Base-by-base conservation (phyloP, 1,140 invertebrate species). In the Eubasilissa regina region DNA sequence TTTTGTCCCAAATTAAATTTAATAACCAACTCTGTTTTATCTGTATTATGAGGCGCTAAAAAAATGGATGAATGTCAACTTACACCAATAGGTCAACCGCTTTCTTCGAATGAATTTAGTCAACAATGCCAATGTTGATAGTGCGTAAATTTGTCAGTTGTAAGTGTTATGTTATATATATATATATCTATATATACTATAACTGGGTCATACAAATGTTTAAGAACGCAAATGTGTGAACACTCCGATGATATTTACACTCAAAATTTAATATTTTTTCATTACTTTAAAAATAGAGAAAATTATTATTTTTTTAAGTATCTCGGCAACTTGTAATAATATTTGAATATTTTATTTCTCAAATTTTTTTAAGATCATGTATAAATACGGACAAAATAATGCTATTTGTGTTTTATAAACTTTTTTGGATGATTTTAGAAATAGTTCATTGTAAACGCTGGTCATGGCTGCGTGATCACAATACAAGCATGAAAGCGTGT, bases 51-150 rank as follows among this genome's bases (percentile, higher is more conserved):
- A 35, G 25, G 25, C 6, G 25, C 25, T n/a, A n/a, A n/a, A n/a
- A n/a, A n/a, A n/a, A n/a, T n/a, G 25, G 1, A 58, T 58, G 17
- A 19, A 19, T 56, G n/a, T 3, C 21, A 15, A 58, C 17, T 58
- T 58, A 19, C 55, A 58, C 21, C 17, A 58, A 58, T 11, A 58
- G 55, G 17, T 10, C 55, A 58, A 15, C 55, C 45, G 55, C 55
- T 66, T 66, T 66, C 62, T 66, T 66, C 15, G 35, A 66, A 66
- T 43, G 62, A 66, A 66, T 17, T 66, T 66, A 66, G 62, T 66
- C 62, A n/a, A 66, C 35, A 66, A 66, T 45, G 35, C 62, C 62
- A 66, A 66, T 66, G 43, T 66, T 66, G 62, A 66, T 44, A 66
- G 43, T 44, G 43, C 35, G 35, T 43, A 66, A 66, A 66, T 15